Conservation (phyloP, 1,140 invertebrate genomes). For the Drosophila oshimai region DNA sequence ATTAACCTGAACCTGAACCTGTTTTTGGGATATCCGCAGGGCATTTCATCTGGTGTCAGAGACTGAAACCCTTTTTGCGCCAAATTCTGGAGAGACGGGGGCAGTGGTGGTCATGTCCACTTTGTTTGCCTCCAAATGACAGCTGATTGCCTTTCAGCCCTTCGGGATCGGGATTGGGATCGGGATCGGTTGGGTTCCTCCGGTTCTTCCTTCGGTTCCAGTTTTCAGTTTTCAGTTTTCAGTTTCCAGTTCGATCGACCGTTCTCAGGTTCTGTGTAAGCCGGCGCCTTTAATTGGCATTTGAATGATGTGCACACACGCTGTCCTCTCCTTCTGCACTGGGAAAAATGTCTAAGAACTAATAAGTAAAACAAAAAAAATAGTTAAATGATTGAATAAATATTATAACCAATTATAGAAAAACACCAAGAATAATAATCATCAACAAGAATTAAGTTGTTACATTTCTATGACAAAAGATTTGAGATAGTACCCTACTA, state of each 20-base stretch:
- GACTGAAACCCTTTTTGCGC: constrained; percentile 41
- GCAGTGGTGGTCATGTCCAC: constrained; percentile 61
- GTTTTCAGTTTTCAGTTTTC: too few relatives aligned
- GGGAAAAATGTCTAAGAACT: background rate
- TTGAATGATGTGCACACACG: constrained; percentile 79
- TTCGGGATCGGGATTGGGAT: constrained; percentile 31
- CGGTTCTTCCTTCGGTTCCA: background rate
- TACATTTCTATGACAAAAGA: too few relatives aligned
- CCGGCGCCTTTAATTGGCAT: constrained; percentile 80
- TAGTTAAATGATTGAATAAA: too few relatives aligned
- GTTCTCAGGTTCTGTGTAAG: constrained; percentile 74
- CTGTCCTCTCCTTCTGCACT: constrained; percentile 7
- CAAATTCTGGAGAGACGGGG: background rate
- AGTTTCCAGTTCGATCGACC: constrained; percentile 5
- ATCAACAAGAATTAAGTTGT: too few relatives aligned
- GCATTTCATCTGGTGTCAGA: constrained; percentile 50
- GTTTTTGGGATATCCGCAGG: constrained; percentile 43
- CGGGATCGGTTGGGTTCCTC: constrained; percentile 5
- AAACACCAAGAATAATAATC: too few relatives aligned
- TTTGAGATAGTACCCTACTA: too few relatives aligned
- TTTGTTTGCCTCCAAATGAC: constrained; percentile 80
- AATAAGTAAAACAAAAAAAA: background rate
- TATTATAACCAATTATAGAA: too few relatives aligned
- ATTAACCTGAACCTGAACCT: too few relatives aligned
- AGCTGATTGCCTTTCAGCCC: constrained; percentile 69